Conservation (phyloP, 2,888 invertebrate species). For the Drosophila cracens region DNA sequence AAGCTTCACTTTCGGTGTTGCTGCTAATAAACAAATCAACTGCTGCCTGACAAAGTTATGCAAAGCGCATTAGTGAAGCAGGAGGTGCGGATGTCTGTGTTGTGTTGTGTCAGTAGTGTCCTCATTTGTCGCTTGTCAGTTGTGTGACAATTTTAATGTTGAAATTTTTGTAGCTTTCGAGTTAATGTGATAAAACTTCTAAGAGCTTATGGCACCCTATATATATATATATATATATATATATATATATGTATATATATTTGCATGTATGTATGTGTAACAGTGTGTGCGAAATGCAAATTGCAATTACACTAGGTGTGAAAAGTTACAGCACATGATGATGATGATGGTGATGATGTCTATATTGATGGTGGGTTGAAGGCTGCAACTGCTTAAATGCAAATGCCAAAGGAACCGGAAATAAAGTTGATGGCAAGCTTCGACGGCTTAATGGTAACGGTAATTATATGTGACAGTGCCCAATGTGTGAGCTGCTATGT, state of each 20-base stretch:
- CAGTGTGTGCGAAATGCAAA: slow-evolving; percentile 29
- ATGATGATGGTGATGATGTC: not conserved
- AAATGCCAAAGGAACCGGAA: slow-evolving; percentile 19
- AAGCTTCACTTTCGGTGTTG: slow-evolving; percentile 21
- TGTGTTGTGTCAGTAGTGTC: slow-evolving; percentile 23
- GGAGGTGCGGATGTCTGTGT: not conserved
- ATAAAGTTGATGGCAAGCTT: slow-evolving; percentile 23
- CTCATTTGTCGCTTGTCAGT: slow-evolving; percentile 68
- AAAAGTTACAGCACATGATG: slow-evolving; percentile 8
- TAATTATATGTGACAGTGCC: slow-evolving; percentile 44
- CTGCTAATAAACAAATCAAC: slow-evolving; percentile 61
- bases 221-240: not conserved
- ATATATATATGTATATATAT: not conserved
- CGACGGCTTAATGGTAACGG: slow-evolving; percentile 44
- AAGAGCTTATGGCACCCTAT: slow-evolving; percentile 1
- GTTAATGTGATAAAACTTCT: slow-evolving; percentile 17
- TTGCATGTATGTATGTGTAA: slow-evolving; percentile 4
- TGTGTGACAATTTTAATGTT: slow-evolving; percentile 36
- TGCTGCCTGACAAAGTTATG: slow-evolving; percentile 54
- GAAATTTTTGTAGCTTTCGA: slow-evolving; percentile 17
- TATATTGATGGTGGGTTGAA: slow-evolving; percentile 11
- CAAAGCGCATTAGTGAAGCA: slow-evolving; percentile 56
- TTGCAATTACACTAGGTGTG: slow-evolving; percentile 17
- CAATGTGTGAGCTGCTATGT: slow-evolving; percentile 1
- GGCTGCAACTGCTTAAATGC: slow-evolving; percentile 22